phyloP scores from a whole-genome alignment of 2,888 invertebrate genomes.

The Matsumyia berberina region DNA sequence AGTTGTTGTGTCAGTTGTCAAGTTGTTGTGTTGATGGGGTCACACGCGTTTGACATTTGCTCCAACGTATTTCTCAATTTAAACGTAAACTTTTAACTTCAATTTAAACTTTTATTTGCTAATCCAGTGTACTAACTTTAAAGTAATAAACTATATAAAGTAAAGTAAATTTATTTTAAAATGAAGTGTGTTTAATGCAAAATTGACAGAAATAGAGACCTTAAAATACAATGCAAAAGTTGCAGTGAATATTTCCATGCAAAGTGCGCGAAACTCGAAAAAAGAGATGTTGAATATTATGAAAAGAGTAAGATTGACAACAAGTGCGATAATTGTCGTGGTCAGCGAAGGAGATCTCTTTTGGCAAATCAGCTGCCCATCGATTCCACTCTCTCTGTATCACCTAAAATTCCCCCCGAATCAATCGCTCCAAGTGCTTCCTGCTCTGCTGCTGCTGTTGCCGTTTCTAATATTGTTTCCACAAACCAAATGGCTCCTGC shows the following conservation, averaged over 20 bases:
- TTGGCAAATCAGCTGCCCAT: not conserved
- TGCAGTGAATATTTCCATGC: not conserved
- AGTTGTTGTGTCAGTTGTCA: too few species aligned
- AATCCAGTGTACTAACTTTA: too few species aligned
- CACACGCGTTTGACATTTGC: too few species aligned
- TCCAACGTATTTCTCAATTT: too few species aligned
- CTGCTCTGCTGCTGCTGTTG: too few species aligned
- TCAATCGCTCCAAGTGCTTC: too few species aligned
- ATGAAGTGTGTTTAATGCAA: not conserved
- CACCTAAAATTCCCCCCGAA: too few species aligned
- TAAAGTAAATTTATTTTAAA: not conserved
- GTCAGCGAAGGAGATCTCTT: not conserved
- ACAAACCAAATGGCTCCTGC: not conserved
- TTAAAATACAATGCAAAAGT: not conserved
- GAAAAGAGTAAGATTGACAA: not conserved
- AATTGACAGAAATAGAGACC: not conserved
- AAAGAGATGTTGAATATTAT: conserved; percentile 1
- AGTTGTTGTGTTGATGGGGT: too few species aligned
- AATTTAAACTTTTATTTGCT: too few species aligned
- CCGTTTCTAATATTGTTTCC: not conserved
- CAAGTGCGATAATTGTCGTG: not conserved
- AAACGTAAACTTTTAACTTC: too few species aligned
- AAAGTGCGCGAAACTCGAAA: not conserved
- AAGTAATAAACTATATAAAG: not conserved
- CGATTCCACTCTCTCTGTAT: not conserved